Evolutionary conservation across 2,797 vertebrate genomes (phyloP), one percentile per base, ranked within the genome.

Genomic region (Centropyge bicolor): DNA sequence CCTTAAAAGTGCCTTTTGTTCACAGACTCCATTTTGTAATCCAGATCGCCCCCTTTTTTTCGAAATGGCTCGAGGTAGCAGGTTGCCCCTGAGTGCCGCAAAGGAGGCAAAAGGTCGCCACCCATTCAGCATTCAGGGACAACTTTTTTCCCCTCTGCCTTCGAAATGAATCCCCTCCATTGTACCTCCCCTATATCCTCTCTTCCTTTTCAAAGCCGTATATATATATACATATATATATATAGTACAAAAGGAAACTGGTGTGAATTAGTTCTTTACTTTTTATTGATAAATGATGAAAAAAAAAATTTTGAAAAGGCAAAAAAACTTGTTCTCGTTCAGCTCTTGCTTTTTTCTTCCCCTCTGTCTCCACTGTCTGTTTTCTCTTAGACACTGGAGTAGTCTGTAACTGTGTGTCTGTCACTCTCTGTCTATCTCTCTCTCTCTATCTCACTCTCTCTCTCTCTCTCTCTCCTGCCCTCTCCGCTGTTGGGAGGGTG

Each of bases 1-100:
- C 93, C 94, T 95, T 95, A 94, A 96, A 96, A 96, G 95, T 96
- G 95, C 95, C 95, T 96, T 96, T 96, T 95, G 95, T 95, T 95
- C 94, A 95, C 94, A 94, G 94, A 95, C 90, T 94, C 93, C 94
- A 94, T 95, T 94, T 94, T 95, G 94, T 95, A 95, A 95, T 93
- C 91, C 92, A 95, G 85, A 93, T 90, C 74, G 81, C 86, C 81
- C 84, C 70, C 72, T 76, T 69, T 83, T 77, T 90, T 81, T 86
- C 60, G 51, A 86, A 89, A 79, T 49, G 69, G 83, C 85, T 84
- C 11, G 78, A 90, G 81, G 89, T 85, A 79, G 83, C 82, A 74
- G 83, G 89, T 91, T 81, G 88, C 45, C 88, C 89, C 84, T 69
- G 81, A 86, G 86, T 67, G 85, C 85, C 35, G 31, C 60, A n/a